Conservation (phyloP, 2,113 vertebrate genomes). For the Rhinoptilus africanus region DNA sequence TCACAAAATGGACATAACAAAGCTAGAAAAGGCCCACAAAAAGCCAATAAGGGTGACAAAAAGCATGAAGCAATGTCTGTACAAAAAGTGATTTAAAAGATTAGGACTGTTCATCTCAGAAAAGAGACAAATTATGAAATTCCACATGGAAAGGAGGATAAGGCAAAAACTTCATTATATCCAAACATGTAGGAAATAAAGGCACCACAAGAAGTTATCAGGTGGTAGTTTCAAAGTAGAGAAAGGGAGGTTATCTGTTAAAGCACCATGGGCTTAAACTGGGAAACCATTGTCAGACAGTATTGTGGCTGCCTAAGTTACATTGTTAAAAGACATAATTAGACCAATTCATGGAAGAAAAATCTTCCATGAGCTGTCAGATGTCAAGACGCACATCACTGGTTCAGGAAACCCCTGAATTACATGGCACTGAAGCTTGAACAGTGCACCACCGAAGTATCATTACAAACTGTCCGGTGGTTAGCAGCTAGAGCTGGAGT, state of each 20-base stretch:
- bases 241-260: not conserved
- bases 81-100: not conserved
- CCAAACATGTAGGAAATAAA: not conserved
- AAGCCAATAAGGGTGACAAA: not conserved
- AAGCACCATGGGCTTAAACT: not conserved
- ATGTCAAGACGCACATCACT: not conserved
- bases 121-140: not conserved
- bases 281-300: not conserved
- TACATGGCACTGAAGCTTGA: not conserved
- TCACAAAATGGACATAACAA: not conserved
- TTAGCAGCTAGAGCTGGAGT: not conserved
- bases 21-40: not conserved
- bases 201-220: not conserved
- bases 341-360: not conserved
- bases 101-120: not conserved
- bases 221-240: not conserved
- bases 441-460: not conserved
- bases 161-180: not conserved
- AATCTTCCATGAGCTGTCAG: not conserved
- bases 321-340: not conserved
- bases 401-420: not conserved
- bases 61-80: not conserved
- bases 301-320: not conserved
- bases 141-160: not conserved
- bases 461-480: rapidly evolving